Evolutionary conservation across 2,797 vertebrate genomes (phyloP), one percentile per base, ranked within the genome.

Genomic region (Apodemus agrarius): DNA sequence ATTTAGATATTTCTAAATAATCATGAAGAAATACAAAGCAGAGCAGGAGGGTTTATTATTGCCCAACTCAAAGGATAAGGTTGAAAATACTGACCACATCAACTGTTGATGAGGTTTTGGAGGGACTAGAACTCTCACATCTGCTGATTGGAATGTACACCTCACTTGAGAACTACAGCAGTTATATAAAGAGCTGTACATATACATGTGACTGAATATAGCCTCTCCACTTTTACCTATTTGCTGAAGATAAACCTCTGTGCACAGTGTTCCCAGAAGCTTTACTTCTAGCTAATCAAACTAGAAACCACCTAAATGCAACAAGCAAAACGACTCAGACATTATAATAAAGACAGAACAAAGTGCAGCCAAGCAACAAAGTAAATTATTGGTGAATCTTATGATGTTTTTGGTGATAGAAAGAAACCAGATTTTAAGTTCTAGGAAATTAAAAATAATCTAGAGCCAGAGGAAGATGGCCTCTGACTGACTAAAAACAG

Each of bases 121-220:
- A 97, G 96, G 75, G 94, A 96, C 80, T 97, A 82, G 91, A 97
- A 96, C 74, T 91, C 95, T 89, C 34, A 89, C 5, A 29, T 0
- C 4, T 54, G 29, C 10, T n/a, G 4, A 43, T 12, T 63, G 8
- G 19, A 81, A 63, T 59, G 10, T 96, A 65, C 4, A 82, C 4
- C 69, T 9, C 3, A 16, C 6, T 65, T 92, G 46, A 87, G 76
- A 93, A 90, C 11, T 49, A 6, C 16, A 4, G 2, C 13, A 75
- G 3, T 69, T 93, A 63, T 34, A 72, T 59, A 49, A 85, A 81
- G 93, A 84, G 7, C 7, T 85, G 67, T 90, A 52, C 4, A 72
- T 52, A 31, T 2, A 26, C 24, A 46, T 22, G 40, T 8, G 1
- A 61, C 19, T 57, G 78, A 63, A 86, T 90, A 3, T 21, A 86